A percentile compares a stretch with the other conserved stretches of the same genome.
These are phyloP conservation scores for Melieria omissa DNA, from an alignment of 2,888 invertebrate species.

Conservation along the genomic window DNA sequence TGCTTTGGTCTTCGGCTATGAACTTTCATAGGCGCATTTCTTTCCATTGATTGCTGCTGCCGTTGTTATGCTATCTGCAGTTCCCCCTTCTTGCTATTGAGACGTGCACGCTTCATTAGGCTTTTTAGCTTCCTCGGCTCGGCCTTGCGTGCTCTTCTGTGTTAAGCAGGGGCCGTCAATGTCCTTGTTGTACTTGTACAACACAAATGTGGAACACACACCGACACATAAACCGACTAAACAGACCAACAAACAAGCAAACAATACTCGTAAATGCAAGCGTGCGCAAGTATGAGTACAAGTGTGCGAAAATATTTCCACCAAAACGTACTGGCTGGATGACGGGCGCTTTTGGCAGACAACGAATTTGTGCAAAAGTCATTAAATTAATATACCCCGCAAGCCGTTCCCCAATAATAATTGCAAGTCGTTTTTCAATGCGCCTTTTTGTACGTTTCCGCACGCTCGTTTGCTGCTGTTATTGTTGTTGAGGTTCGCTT, in stretches of 20 bases:
- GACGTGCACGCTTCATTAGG: constrained; percentile 17
- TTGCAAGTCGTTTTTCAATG: constrained; percentile 24
- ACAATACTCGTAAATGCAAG: no score
- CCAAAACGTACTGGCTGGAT: background rate
- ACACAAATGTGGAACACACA: background rate
- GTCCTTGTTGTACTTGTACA: background rate
- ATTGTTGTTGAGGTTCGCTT: constrained; percentile 2
- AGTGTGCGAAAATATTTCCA: background rate
- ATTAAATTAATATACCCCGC: constrained; percentile 28
- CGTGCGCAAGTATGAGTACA: background rate
- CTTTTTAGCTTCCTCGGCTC: background rate
- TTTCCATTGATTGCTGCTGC: background rate
- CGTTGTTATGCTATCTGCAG: background rate
- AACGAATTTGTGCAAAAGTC: constrained; percentile 41
- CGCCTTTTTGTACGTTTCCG: background rate
- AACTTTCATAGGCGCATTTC: background rate
- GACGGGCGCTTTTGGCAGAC: constrained; percentile 19
- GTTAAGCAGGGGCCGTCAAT: no score
- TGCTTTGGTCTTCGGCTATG: background rate
- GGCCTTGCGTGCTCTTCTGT: no score
- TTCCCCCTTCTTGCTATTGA: background rate
- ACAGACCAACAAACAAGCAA: background rate
- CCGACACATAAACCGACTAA: background rate
- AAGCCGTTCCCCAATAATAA: constrained; percentile 16
- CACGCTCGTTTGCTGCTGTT: background rate